Conservation (phyloP, 2,797 vertebrate genomes). For the Sebastes cheni region DNA sequence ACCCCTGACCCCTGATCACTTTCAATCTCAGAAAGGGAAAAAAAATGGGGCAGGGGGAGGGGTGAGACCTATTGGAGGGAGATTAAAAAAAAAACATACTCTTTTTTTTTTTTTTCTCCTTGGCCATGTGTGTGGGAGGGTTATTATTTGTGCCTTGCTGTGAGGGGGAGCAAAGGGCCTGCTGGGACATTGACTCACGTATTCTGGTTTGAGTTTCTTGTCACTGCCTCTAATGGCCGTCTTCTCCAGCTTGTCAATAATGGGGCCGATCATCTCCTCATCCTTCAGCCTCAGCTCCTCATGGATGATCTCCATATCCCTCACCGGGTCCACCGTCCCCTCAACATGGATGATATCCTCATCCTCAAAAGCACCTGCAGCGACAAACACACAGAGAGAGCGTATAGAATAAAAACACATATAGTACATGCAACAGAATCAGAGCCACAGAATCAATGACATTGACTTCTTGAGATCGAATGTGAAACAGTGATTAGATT, state of each 20-base stretch:
- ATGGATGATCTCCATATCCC: constrained; percentile 85
- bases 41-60: constrained; percentile 71
- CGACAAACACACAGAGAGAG: constrained; percentile 44
- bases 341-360: constrained; percentile 98
- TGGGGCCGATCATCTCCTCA: constrained; percentile 90
- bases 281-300: constrained; percentile 96
- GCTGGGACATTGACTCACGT: constrained; percentile 90
- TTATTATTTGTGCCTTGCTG: constrained; percentile 78
- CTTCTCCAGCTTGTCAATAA: constrained; percentile 98
- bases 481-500: constrained; percentile 55
- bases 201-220: constrained; percentile 96
- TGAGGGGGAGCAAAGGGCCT: constrained; percentile 72
- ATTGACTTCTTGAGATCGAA: constrained; percentile 57
- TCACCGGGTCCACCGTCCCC: constrained; percentile 93
- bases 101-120: constrained; percentile 56
- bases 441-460: constrained; percentile 56
- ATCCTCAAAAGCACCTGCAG: constrained; percentile 93
- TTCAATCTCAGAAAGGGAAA: constrained; percentile 81
- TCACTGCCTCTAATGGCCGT: constrained; percentile 91
- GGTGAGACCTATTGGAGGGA: constrained; percentile 69
- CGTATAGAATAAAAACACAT: constrained; percentile 2
- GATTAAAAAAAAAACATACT: constrained; percentile 76
- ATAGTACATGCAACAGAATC: constrained; percentile 34
- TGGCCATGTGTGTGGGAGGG: constrained; percentile 78
- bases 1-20: constrained; percentile 84